Evolutionary conservation across 2,113 vertebrate species (phyloP).

Genomic region (Lethenteron reissneri): DNA sequence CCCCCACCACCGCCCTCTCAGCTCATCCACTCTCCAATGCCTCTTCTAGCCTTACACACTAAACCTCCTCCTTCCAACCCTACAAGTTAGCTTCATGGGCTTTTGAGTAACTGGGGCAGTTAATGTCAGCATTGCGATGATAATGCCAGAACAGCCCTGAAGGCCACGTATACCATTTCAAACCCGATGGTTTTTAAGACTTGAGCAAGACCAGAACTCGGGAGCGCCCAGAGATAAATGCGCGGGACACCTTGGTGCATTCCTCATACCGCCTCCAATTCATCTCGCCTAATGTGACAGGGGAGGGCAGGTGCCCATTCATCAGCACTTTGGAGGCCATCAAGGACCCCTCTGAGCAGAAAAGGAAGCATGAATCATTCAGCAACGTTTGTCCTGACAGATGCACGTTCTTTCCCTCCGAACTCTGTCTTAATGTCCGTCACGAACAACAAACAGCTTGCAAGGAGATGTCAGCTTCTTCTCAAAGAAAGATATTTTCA

Average conservation of each 20-base stretch:
- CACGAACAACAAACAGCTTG: background rate
- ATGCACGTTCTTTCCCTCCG: background rate
- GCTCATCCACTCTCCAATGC: background rate
- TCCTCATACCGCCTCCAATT: constrained; percentile 2
- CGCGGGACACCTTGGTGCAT: background rate
- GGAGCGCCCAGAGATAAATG: constrained; percentile 3
- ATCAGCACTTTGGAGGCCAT: background rate
- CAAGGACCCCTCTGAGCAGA: background rate
- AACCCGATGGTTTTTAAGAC: background rate
- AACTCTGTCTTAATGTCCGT: constrained; percentile 2
- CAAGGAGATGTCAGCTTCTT: no score
- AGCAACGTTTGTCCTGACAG: constrained; percentile 6
- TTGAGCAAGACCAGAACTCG: background rate
- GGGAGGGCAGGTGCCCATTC: constrained; percentile 2
- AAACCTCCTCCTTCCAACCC: background rate
- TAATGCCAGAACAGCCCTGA: constrained; percentile 5
- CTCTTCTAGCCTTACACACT: background rate
- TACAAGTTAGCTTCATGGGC: background rate
- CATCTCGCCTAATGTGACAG: constrained; percentile 1
- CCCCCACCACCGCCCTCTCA: background rate
- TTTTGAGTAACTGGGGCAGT: background rate
- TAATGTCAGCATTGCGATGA: background rate
- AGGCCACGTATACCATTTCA: background rate
- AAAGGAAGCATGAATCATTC: constrained; percentile 5
- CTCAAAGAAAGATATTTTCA: no score